These are phyloP conservation scores for Sphaeramia orbicularis DNA, from an alignment of 2,797 vertebrate species.

Conservation along the genomic window DNA sequence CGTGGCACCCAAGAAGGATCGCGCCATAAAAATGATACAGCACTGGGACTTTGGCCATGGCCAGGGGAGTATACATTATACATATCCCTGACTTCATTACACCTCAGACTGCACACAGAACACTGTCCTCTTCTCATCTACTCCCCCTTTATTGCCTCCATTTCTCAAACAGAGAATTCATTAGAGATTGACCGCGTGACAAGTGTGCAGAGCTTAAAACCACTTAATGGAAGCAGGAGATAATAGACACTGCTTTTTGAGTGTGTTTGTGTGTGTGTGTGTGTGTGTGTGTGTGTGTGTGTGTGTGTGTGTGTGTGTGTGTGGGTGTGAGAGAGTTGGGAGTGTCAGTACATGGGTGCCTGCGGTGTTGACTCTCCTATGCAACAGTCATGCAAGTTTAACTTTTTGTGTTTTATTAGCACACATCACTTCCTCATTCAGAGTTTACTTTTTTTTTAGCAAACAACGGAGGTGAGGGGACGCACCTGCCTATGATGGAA, in stretches of 20 bases:
- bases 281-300: conserved; percentile 5
- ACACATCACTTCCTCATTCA: conserved; percentile 26
- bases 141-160: conserved; percentile 72
- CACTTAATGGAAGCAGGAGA: conserved; percentile 67
- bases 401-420: conserved; percentile 24
- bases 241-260: conserved; percentile 48
- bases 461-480: conserved; percentile 16
- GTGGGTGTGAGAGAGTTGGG: conserved; percentile 9
- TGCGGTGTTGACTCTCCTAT: conserved; percentile 37
- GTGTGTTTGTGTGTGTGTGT: conserved; percentile 23
- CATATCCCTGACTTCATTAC: conserved; percentile 67
- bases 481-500: conserved; percentile 56
- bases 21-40: conserved; percentile 78
- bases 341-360: conserved; percentile 25
- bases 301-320: conserved; percentile 1
- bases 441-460: conserved; percentile 36
- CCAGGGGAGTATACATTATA: conserved; percentile 62
- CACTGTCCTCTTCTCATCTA: conserved; percentile 61
- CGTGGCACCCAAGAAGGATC: conserved; percentile 67
- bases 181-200: conserved; percentile 74
- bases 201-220: conserved; percentile 70
- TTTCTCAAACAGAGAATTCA: conserved; percentile 73
- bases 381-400: conserved; percentile 1
- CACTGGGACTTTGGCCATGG: conserved; percentile 54
- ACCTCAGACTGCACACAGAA: conserved; percentile 47